Conservation (phyloP, 1,140 invertebrate genomes). For the Bemisia tabaci region DNA sequence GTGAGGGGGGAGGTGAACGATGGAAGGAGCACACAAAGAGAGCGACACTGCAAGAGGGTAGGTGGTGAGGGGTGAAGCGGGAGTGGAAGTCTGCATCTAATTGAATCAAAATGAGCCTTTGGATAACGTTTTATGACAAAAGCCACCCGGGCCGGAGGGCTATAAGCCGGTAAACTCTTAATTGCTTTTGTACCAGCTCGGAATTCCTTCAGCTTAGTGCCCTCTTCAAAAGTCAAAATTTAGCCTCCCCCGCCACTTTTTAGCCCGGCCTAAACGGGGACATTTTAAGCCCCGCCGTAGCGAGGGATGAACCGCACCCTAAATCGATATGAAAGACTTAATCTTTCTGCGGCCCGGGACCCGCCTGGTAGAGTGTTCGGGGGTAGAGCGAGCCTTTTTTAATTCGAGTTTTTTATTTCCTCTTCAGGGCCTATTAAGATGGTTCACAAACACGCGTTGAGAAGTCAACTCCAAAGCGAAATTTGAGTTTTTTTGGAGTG, state of each 20-base stretch:
- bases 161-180: background rate
- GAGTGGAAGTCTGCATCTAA: background rate
- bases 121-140: background rate
- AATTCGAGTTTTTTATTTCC: too few relatives aligned
- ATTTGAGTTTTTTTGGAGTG: too few relatives aligned
- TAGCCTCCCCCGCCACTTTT: background rate
- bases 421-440: too few relatives aligned
- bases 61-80: background rate
- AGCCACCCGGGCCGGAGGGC: background rate
- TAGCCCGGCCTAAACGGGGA: background rate
- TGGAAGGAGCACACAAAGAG: background rate
- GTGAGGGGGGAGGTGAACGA: background rate
- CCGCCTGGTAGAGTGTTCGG: too few relatives aligned
- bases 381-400: too few relatives aligned
- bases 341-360: background rate
- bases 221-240: background rate
- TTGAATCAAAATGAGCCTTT: background rate
- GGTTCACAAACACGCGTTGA: too few relatives aligned
- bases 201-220: background rate
- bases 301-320: background rate
- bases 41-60: background rate
- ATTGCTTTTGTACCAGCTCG: background rate
- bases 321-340: background rate
- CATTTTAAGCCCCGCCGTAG: background rate
- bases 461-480: too few relatives aligned